Evolutionary conservation across 2,888 invertebrate species (phyloP).

Genomic region (Spatulosminthurus flaviceps): DNA sequence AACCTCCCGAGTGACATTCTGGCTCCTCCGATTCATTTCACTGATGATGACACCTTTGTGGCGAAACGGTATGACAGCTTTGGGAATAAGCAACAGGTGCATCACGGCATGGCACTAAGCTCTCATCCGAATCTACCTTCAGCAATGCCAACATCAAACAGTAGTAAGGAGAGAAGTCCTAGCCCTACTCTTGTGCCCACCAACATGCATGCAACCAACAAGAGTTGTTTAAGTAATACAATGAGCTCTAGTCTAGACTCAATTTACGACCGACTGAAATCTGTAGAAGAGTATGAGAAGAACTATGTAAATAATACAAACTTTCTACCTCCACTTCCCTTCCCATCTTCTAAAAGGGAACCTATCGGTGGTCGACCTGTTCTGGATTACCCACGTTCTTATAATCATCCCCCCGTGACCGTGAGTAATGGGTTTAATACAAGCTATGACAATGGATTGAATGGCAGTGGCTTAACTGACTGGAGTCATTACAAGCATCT

Average conservation of each 20-base stretch:
- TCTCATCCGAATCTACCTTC: slow-evolving; percentile 13
- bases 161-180: slow-evolving; percentile 3
- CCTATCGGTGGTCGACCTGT: not conserved
- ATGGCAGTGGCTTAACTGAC: not conserved
- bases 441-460: slow-evolving; percentile 22
- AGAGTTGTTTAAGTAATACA: slow-evolving; percentile 31
- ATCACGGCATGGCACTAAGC: slow-evolving; percentile 10
- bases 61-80: slow-evolving; percentile 24
- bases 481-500: slow-evolving; percentile 34
- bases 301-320: slow-evolving; percentile 21
- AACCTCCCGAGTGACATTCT: slow-evolving; percentile 26
- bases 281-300: slow-evolving; percentile 28
- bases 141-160: not conserved
- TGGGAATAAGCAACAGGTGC: slow-evolving; percentile 22
- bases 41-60: slow-evolving; percentile 25
- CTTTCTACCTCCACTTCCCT: slow-evolving; percentile 21
- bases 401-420: not conserved
- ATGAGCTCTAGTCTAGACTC: slow-evolving; percentile 59
- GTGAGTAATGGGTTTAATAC: slow-evolving; percentile 6
- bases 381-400: not conserved
- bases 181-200: not conserved
- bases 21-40: slow-evolving; percentile 34
- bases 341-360: not conserved
- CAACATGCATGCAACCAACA: not conserved
- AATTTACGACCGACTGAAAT: slow-evolving; percentile 61